Base-by-base conservation (phyloP, 1,140 invertebrate species). In the Pomacea maculata region DNA sequence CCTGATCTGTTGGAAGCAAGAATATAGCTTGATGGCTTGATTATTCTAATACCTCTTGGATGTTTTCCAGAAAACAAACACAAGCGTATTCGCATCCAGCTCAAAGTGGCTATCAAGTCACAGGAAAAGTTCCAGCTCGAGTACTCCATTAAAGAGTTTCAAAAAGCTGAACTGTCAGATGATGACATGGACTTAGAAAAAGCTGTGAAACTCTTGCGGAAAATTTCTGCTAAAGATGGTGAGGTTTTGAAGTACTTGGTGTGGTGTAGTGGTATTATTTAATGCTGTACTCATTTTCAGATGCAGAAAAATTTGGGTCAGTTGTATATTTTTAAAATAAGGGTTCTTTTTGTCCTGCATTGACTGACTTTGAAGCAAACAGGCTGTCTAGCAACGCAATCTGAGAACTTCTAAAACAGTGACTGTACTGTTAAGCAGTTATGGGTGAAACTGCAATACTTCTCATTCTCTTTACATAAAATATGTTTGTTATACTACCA, bases 71-170 rank as follows among this genome's bases (percentile, higher is more conserved):
- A 88, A 21, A 52, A 86, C 68, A 83, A 82, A 52, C 83, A 90
- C 74, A 87, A 86, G 75, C 85, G 84, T 57, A 83, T 91, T n/a
- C 82, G 88, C 29, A 88, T 87, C 76, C 87, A 88, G 65, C 79
- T 91, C 78, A 91, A 91, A 81, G 87, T 88, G n/a, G 88, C 89
- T 19, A 89, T 91, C 78, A 90, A 89, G 79, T 82, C 87, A 63
- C 79, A 86, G 19, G 87, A 90, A 70, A 83, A 83, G 34, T 87
- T 83, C 71, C 80, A 87, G 74, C 85, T 91, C 57, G 81, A 88
- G 71, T 86, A 86, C 72, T 87, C 86, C 45, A 85, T 89, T 55
- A 87, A 76, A 55, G 89, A 90, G 74, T 91, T 91, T 75, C 89
- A 90, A 83, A 87, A 86, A 45, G 88, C 86, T 15, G 86, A 90